A percentile compares a stretch with the other conserved stretches of the same genome.
Evolutionary conservation across 92 coral and sea anemone species (phyloP).

Genomic region (Siderastrea siderea): DNA sequence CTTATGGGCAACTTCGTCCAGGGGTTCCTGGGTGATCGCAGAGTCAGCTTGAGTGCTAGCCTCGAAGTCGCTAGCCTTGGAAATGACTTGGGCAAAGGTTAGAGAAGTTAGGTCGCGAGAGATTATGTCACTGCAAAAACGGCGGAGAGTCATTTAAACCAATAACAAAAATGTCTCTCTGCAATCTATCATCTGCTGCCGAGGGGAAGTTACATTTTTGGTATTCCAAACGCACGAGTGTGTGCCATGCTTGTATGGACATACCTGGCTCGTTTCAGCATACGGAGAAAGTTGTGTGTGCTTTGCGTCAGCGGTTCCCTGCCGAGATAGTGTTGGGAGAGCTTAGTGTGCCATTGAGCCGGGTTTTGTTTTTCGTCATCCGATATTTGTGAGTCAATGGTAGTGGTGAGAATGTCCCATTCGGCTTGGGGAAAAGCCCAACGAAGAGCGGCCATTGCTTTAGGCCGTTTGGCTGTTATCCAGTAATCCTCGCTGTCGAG

Average conservation of each 20-base stretch:
- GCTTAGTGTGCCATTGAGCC: constrained; percentile 46
- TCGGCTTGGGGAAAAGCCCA: constrained; percentile 35
- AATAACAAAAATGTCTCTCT: constrained; percentile 71
- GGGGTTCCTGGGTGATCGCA: constrained; percentile 51
- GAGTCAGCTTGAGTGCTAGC: constrained; percentile 53
- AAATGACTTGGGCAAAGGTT: constrained; percentile 63
- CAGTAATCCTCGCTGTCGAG: constrained; percentile 26
- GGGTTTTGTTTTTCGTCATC: constrained; percentile 17
- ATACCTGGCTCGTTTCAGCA: constrained; percentile 71
- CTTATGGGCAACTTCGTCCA: constrained; percentile 60
- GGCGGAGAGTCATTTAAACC: constrained; percentile 73
- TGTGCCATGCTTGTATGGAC: constrained; percentile 75
- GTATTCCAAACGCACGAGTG: constrained; percentile 58
- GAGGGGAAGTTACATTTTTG: constrained; percentile 69
- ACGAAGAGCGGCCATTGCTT: constrained; percentile 44
- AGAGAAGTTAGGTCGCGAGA: constrained; percentile 56
- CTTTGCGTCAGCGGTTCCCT: constrained; percentile 58
- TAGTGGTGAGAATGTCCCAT: constrained; percentile 15
- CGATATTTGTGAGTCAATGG: constrained; percentile 11
- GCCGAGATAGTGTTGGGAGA: constrained; percentile 55
- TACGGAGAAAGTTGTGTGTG: constrained; percentile 64
- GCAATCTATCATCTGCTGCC: constrained; percentile 63
- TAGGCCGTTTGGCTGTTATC: constrained; percentile 33
- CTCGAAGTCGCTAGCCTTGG: constrained; percentile 72
- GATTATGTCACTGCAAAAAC: constrained; percentile 66